A percentile compares a stretch with the other conserved stretches of the same genome.
Conservation (phyloP, 2,113 vertebrate species). For the Laticauda laticaudata region DNA sequence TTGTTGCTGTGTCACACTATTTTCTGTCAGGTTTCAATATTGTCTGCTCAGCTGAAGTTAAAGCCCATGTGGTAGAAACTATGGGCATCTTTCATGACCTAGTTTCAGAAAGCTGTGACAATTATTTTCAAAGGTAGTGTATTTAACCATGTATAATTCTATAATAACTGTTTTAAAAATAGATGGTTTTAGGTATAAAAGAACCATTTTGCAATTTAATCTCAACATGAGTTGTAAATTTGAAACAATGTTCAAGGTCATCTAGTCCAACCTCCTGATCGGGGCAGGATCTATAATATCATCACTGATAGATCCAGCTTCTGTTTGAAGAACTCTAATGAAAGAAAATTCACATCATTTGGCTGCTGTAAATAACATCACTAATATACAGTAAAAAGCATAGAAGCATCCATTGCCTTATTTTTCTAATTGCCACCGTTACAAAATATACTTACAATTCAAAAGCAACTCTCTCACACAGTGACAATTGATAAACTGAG, state of each 20-base stretch:
- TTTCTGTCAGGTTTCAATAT: slow-evolving; percentile 72
- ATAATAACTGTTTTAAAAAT: neutral
- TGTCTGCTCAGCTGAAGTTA: slow-evolving; percentile 70
- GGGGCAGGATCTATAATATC: neutral
- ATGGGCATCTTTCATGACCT: slow-evolving; percentile 77
- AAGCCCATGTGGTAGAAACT: slow-evolving; percentile 70
- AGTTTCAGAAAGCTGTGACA: slow-evolving; percentile 76
- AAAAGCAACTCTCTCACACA: neutral
- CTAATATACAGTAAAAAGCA: neutral
- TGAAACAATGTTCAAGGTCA: neutral
- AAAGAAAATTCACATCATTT: neutral
- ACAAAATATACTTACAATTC: neutral
- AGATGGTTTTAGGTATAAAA: neutral
- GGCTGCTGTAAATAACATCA: neutral
- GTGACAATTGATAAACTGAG: neutral
- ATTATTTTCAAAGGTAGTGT: slow-evolving; percentile 76
- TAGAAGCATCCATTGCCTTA: neutral
- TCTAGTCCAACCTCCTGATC: neutral
- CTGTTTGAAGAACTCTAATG: neutral
- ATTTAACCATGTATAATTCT: neutral
- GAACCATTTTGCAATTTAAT: neutral
- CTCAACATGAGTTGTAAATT: neutral
- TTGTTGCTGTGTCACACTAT: slow-evolving; percentile 73
- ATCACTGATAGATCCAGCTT: neutral
- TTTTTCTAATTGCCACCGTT: neutral